phyloP scores from a whole-genome alignment of 2,888 invertebrate genomes.

The Buathra laborator region DNA sequence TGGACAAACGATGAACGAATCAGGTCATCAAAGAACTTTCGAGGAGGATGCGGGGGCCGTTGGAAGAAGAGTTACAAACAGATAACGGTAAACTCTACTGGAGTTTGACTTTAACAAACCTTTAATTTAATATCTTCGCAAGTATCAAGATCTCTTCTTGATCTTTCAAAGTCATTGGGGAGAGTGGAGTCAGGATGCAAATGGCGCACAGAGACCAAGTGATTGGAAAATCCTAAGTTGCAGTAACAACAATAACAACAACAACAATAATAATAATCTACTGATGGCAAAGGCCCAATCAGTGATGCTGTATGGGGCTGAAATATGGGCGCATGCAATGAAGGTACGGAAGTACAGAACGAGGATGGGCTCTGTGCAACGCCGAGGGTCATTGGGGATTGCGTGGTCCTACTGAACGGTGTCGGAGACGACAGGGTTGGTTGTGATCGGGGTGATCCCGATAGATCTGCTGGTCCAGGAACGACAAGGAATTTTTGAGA shows the following conservation, averaged over 20 bases:
- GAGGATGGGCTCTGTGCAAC: conserved; percentile 57
- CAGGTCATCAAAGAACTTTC: conserved; percentile 25
- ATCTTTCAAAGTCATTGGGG: too few species aligned
- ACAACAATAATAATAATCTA: not conserved
- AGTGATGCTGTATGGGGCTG: conserved; percentile 26
- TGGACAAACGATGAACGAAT: conserved; percentile 60
- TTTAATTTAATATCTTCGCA: too few species aligned
- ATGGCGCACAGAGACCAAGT: too few species aligned
- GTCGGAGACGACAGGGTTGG: conserved; percentile 69
- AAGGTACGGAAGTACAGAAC: conserved; percentile 60
- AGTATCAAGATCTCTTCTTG: too few species aligned
- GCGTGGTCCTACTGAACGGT: conserved; percentile 54
- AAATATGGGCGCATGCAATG: conserved; percentile 67
- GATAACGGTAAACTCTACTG: too few species aligned
- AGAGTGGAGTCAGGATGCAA: too few species aligned
- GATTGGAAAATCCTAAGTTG: too few species aligned
- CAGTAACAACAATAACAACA: too few species aligned
- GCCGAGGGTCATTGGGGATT: conserved; percentile 64
- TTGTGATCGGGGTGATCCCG: conserved; percentile 68
- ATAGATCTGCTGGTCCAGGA: conserved; percentile 70
- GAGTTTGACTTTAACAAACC: too few species aligned
- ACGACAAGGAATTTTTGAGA: conserved; percentile 34
- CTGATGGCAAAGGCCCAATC: conserved; percentile 5
- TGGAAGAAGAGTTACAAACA: too few species aligned
- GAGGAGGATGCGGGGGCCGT: too few species aligned